Percentiles rank a stretch among this genome's conserved stretches.
Conservation (phyloP, 2,113 vertebrate genomes). For the Cepphus grylle region DNA sequence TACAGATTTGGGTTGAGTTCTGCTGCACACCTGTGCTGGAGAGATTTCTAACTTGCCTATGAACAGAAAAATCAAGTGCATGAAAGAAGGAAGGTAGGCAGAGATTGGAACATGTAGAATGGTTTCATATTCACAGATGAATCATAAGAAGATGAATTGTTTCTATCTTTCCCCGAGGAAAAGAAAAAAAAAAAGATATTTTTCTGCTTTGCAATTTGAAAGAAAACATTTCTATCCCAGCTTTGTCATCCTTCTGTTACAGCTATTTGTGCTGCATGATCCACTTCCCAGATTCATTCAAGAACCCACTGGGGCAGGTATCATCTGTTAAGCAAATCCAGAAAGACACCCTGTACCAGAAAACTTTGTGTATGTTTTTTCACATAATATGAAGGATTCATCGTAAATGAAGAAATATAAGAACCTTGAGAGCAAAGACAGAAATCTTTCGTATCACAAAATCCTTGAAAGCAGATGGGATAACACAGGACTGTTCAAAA, state of each 20-base stretch:
- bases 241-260: not conserved
- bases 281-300: not conserved
- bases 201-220: not conserved
- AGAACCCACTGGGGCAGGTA: not conserved
- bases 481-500: not conserved
- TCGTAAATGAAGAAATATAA: not conserved
- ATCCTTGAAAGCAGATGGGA: not conserved
- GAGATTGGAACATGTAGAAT: not conserved
- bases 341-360: not conserved
- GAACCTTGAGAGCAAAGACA: not conserved
- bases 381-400: not conserved
- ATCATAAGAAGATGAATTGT: not conserved
- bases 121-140: not conserved
- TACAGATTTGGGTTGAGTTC: not conserved
- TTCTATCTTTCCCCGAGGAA: not conserved
- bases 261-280: not conserved
- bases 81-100: not conserved
- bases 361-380: not conserved
- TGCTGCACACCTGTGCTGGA: not conserved
- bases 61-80: not conserved
- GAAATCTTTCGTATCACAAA: not conserved
- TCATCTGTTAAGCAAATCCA: not conserved
- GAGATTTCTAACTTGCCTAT: not conserved
- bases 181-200: fast-evolving
- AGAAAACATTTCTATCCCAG: not conserved